Evolutionary conservation across 53 echinoderm and acorn worm species (phyloP), one percentile per base, ranked within the genome.

Genomic region (Echinarachnius parma): DNA sequence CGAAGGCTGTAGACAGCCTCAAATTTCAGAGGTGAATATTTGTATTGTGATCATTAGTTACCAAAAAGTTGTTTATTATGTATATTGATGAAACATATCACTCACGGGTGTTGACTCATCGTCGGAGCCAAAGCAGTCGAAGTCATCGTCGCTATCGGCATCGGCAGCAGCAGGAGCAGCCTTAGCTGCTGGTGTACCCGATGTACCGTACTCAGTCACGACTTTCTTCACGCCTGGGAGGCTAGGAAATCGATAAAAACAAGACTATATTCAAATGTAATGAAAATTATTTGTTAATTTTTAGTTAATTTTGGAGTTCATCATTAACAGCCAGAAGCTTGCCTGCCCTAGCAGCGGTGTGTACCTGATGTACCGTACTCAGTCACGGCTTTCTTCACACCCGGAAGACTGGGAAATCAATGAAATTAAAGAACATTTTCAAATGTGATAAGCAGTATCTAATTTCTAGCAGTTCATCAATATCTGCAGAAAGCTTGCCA

Each of bases 171-270:
- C 83, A n/a, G 53, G 71, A 9, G 48, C 49, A 29, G 64, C 45
- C 2, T 74, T 50, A 18, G 77, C 56, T 44, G 75, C 35, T 28
- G 81, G 57, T 16, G 60, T 72, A 16, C 57, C 92, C 27, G 88
- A 32, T 47, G 86, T 37, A 1, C 93, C 93, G 42, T 93, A 93
- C 57, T 93, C 86, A 22, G 52, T 48, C 14, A 86, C 27, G 33
- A 71, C 68, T 48, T 93, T 93, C 86, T 89, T 89, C 56, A 93
- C 81, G 15, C 89, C 93, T 8, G 93, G 80, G 30, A 93, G 78
- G 47, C 93, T n/a, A n/a, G n/a, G n/a, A n/a, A n/a, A n/a, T n/a
- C n/a, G n/a, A n/a, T n/a, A n/a, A n/a, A n/a, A n/a, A n/a, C n/a
- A n/a, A n/a, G n/a, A n/a, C n/a, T n/a, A n/a, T n/a, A n/a, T n/a